Evolutionary conservation across 2,113 vertebrate genomes (phyloP).

Genomic region (Halichoerus grypus): DNA sequence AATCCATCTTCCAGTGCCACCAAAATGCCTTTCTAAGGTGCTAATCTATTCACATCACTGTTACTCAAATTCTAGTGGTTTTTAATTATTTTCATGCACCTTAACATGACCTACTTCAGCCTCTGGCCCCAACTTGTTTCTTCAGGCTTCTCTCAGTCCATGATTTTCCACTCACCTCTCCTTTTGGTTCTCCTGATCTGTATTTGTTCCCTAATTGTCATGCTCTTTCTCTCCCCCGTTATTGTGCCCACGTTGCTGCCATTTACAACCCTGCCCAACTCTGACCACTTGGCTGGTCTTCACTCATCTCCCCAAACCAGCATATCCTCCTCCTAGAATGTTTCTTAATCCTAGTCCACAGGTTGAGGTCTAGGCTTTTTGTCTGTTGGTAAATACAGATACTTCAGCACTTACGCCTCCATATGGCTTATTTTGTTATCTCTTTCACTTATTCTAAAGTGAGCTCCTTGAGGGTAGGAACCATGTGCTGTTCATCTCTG

Average conservation of each 20-base stretch:
- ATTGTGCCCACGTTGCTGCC: background rate
- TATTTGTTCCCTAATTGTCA: background rate
- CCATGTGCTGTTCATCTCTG: constrained; percentile 12
- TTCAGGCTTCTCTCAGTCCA: background rate
- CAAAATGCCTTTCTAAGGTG: background rate
- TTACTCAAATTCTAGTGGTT: background rate
- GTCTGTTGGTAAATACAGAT: background rate
- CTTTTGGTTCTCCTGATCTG: background rate
- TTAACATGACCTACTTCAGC: background rate
- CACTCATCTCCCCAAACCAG: background rate
- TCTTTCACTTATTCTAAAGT: background rate
- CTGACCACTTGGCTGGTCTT: background rate
- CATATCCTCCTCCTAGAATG: background rate
- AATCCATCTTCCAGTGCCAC: background rate
- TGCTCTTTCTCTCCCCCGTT: background rate
- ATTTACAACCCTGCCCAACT: background rate
- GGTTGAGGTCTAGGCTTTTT: fast-evolving
- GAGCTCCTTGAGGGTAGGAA: constrained; percentile 3
- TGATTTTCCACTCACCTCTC: background rate
- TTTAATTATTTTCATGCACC: background rate
- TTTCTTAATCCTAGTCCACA: background rate
- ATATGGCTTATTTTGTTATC: background rate
- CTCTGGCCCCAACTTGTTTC: background rate
- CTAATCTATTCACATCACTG: background rate
- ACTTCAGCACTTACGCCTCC: background rate